Evolutionary conservation across 2,113 vertebrate genomes (phyloP).

Genomic region (Halichoerus grypus): DNA sequence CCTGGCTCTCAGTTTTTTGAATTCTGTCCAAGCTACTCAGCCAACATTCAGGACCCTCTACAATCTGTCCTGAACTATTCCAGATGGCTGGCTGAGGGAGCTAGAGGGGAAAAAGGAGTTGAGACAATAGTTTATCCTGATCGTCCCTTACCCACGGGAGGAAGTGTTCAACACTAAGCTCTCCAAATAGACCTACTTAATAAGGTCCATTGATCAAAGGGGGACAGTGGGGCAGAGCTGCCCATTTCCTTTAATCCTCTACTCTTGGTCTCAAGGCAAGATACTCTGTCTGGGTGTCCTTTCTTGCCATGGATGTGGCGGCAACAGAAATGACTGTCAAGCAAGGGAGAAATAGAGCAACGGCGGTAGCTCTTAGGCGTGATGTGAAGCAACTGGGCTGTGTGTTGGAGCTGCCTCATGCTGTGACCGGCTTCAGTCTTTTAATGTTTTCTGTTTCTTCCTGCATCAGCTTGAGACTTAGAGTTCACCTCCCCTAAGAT

Average conservation of each 20-base stretch:
- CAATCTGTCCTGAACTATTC: background rate
- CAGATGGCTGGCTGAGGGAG: background rate
- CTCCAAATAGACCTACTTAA: background rate
- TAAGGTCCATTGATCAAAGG: constrained; percentile 23
- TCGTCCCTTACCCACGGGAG: background rate
- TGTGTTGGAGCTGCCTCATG: background rate
- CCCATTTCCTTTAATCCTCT: background rate
- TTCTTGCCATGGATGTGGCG: background rate
- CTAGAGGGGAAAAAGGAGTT: background rate
- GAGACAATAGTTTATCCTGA: background rate
- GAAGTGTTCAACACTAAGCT: background rate
- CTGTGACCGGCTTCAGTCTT: background rate
- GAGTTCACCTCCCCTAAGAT: background rate
- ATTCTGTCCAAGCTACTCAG: background rate
- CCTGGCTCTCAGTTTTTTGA: background rate
- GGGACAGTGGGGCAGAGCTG: background rate
- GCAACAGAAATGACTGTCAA: background rate
- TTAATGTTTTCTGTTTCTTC: background rate
- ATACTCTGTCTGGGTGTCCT: background rate
- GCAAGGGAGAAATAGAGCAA: background rate
- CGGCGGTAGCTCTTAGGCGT: background rate
- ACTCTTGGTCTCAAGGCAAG: background rate
- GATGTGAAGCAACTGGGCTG: background rate
- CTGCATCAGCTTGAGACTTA: background rate
- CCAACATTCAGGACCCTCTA: background rate